A percentile compares a stretch with the other conserved stretches of the same genome.
phyloP scores from a whole-genome alignment of 1,140 invertebrate genomes.

The Zaprionus inermis region DNA sequence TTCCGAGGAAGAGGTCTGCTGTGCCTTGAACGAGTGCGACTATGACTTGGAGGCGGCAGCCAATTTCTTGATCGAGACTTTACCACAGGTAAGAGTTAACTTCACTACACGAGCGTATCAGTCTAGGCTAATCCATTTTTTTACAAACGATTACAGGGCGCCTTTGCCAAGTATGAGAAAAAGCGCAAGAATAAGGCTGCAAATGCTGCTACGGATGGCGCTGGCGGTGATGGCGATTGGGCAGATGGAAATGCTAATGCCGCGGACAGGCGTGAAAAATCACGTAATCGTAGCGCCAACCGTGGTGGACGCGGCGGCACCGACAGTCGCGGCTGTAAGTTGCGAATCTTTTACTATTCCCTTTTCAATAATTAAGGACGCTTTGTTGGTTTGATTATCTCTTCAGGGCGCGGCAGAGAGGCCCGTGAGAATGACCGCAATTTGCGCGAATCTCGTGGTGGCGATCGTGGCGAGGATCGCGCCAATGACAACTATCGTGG shows the following conservation, averaged over 20 bases:
- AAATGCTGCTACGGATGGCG: slow-evolving; percentile 83
- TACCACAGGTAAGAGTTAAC: slow-evolving; percentile 85
- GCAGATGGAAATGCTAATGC: slow-evolving; percentile 84
- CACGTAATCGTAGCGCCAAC: slow-evolving; percentile 80
- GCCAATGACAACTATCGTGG: slow-evolving; percentile 76
- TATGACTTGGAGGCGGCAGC: slow-evolving; percentile 91
- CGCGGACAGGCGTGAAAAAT: slow-evolving; percentile 84
- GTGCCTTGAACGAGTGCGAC: slow-evolving; percentile 92
- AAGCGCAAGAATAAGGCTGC: slow-evolving; percentile 93
- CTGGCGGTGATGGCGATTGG: slow-evolving; percentile 84
- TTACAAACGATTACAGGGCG: slow-evolving; percentile 84
- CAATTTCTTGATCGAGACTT: slow-evolving; percentile 90
- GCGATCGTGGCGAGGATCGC: slow-evolving; percentile 85
- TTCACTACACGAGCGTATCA: not conserved
- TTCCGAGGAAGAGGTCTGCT: slow-evolving; percentile 92
- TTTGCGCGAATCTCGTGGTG: slow-evolving; percentile 84
- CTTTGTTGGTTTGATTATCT: not conserved
- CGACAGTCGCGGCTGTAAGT: slow-evolving; percentile 84
- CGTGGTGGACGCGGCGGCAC: slow-evolving; percentile 85
- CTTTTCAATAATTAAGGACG: not conserved
- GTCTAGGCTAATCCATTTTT: not conserved
- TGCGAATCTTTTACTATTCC: slow-evolving; percentile 5
- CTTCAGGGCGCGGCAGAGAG: slow-evolving; percentile 82
- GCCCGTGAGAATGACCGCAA: slow-evolving; percentile 83
- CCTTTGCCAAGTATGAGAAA: slow-evolving; percentile 92